Evolutionary conservation across 2,113 vertebrate species (phyloP), one percentile per base, ranked within the genome.

Genomic region (Neotoma lepida): DNA sequence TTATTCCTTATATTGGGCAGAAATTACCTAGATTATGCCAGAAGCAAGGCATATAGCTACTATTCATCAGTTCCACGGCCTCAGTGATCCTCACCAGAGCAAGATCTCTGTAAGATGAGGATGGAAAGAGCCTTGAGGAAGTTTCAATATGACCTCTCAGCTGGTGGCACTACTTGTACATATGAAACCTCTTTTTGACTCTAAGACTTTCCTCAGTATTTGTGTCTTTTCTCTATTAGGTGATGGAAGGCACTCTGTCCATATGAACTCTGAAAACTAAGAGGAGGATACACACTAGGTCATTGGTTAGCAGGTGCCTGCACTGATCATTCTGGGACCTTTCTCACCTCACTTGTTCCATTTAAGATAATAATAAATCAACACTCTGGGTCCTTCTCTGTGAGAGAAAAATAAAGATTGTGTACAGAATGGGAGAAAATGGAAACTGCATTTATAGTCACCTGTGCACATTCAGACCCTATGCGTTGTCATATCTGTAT

Each of bases 351-450:
- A 44, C 18, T 73, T 39, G 54, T 4, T 66, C 4, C 22, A 41
- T 18, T 58, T 7, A 78, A 54, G 56, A 88, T 51, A 74, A 66
- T 39, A 61, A 51, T 68, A 51, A 78, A n/a, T 33, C 81, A 0
- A 6, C 33, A 26, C 14, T 78, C 82, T 63, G 9, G 68, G 66
- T 71, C 39, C 3, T 18, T 54, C 33, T 56, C 2, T 63, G 24
- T 30, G 15, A 61, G 73, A 66, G 7, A 58, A 88, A 74, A 90
- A 88, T 70, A 70, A 70, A 56, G 70, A 0, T 18, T 66, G 8
- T 24, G 61, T 88, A 77, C 33, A 90, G 82, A 94, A 93, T 30
- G 73, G 26, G 10, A 84, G 77, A 41, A 90, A 77, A 9, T 68
- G 2, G 6, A 51, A 70, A 80, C 9, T 56, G 46, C 8, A 74